These are phyloP conservation scores for Alces alces DNA, from an alignment of 2,113 vertebrate species.

Conservation along the genomic window DNA sequence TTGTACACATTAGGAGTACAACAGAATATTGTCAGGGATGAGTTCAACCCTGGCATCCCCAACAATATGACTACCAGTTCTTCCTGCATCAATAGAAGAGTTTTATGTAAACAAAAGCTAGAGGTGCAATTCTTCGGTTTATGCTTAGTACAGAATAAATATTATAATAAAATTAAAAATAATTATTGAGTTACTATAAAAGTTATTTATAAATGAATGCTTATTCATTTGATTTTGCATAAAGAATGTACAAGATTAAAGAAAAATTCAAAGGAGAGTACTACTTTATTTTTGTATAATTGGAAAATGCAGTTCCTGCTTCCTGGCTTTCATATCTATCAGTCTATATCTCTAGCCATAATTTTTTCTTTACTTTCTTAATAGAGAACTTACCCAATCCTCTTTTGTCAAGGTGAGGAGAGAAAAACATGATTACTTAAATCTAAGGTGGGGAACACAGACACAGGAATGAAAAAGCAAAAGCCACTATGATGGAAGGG, in stretches of 20 bases:
- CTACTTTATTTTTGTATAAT: background rate
- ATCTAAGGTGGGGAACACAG: background rate
- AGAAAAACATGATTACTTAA: background rate
- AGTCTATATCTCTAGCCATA: background rate
- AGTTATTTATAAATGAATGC: background rate
- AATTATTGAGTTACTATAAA: background rate
- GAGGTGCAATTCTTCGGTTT: background rate
- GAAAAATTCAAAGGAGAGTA: background rate
- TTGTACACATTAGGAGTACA: background rate
- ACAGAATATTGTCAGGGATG: background rate
- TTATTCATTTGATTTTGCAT: background rate
- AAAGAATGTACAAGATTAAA: background rate
- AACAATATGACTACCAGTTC: background rate
- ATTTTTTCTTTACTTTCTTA: background rate
- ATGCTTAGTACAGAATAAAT: background rate
- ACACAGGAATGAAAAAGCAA: background rate
- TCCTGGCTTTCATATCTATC: background rate
- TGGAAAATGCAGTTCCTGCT: background rate
- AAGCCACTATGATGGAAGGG: background rate
- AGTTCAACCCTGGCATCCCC: background rate
- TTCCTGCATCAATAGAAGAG: background rate
- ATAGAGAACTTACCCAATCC: background rate
- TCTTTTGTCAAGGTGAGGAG: background rate
- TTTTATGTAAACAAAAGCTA: background rate
- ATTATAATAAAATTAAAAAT: background rate